A percentile compares a stretch with the other conserved stretches of the same genome.
phyloP scores from a whole-genome alignment of 1,140 invertebrate species.

The Andrena cerasifolii region DNA sequence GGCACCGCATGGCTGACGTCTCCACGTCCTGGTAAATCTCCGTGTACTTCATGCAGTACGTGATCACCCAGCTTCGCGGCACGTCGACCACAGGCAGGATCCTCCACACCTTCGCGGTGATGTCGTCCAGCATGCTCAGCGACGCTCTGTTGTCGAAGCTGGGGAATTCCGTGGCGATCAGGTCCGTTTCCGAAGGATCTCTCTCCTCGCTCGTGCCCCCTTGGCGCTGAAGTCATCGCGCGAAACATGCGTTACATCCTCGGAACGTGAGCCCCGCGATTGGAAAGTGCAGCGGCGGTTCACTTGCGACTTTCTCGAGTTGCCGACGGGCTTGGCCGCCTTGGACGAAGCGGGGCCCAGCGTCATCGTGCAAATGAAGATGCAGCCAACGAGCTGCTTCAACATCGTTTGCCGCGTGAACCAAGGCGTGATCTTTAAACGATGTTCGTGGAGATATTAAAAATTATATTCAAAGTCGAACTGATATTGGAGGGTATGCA shows the following conservation, averaged over 20 bases:
- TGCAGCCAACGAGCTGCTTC: background rate
- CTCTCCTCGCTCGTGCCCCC: background rate
- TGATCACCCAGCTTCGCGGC: constrained; percentile 22
- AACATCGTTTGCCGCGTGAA: too few relatives aligned
- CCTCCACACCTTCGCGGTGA: constrained; percentile 35
- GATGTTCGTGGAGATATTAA: too few relatives aligned
- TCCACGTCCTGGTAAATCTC: constrained; percentile 34
- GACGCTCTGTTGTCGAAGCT: background rate
- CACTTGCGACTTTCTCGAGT: background rate
- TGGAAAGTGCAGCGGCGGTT: background rate
- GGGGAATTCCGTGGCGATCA: background rate
- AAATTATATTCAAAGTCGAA: too few relatives aligned
- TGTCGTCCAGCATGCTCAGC: constrained; percentile 38
- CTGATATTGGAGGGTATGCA: too few relatives aligned
- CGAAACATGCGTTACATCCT: background rate
- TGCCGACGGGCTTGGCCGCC: background rate
- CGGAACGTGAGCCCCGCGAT: background rate
- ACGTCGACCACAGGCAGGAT: constrained; percentile 20
- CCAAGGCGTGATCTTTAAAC: too few relatives aligned
- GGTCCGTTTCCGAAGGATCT: background rate
- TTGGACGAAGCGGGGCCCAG: background rate
- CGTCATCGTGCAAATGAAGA: constrained; percentile 2
- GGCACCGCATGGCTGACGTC: constrained; percentile 17
- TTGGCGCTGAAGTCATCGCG: background rate
- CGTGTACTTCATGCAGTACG: constrained; percentile 19